Conservation (phyloP, 92 coral and sea anemone genomes). For the Desmophyllum pertusum region DNA sequence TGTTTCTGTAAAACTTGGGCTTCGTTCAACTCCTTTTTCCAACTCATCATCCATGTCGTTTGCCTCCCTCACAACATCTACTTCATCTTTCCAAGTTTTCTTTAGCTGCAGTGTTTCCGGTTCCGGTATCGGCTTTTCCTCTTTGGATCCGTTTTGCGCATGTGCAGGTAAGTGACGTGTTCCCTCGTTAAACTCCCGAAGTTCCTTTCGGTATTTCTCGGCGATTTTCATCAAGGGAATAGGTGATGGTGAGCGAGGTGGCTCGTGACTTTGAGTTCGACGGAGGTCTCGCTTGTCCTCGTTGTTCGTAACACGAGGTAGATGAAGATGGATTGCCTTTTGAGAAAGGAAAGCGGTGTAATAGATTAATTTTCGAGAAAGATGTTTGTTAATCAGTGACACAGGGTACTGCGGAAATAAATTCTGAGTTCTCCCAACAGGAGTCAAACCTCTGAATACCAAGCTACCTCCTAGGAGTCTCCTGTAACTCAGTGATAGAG, state of each 20-base stretch:
- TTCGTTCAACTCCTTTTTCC: background rate
- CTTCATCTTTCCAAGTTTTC: background rate
- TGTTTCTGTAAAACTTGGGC: background rate
- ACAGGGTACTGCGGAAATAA: too few relatives aligned
- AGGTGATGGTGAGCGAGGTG: constrained; percentile 36
- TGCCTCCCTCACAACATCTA: background rate
- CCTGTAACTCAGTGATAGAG: too few relatives aligned
- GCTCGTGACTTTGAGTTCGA: constrained; percentile 27
- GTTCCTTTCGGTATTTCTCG: constrained; percentile 75
- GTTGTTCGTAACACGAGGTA: constrained; percentile 63
- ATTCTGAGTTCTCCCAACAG: too few relatives aligned
- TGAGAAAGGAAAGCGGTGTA: background rate
- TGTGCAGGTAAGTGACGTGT: constrained; percentile 13
- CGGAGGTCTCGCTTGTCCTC: background rate
- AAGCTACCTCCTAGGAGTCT: too few relatives aligned
- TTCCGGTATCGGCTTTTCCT: background rate
- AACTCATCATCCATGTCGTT: background rate
- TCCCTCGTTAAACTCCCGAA: constrained; percentile 41
- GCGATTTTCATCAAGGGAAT: constrained; percentile 73
- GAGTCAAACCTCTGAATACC: too few relatives aligned
- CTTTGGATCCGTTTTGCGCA: background rate
- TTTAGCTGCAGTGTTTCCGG: background rate
- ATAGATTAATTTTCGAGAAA: background rate
- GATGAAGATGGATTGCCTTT: constrained; percentile 54
- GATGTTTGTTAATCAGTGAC: too few relatives aligned